These are phyloP conservation scores for Papilio demoleus DNA, from an alignment of 2,888 invertebrate species.

Conservation along the genomic window DNA sequence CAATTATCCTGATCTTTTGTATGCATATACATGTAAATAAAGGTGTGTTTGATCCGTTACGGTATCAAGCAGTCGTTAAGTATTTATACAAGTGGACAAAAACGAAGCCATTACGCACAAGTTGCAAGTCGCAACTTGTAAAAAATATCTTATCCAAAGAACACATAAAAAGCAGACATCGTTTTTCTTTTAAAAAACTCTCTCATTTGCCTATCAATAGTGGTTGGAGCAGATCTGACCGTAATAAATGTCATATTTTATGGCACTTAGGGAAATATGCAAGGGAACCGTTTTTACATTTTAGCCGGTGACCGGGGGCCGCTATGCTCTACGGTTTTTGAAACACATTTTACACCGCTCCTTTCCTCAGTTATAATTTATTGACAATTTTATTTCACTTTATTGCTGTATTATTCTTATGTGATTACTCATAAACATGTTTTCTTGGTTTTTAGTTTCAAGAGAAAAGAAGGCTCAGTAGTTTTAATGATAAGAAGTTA, in stretches of 20 bases:
- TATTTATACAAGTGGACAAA: slow-evolving; percentile 47
- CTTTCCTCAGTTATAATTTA: slow-evolving; percentile 74
- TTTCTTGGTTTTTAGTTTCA: not conserved
- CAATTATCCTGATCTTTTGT: not conserved
- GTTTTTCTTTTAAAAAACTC: slow-evolving; percentile 84
- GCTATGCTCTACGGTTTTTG: slow-evolving; percentile 64
- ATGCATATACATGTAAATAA: not conserved
- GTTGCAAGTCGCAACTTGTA: slow-evolving; percentile 68
- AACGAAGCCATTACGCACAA: slow-evolving; percentile 64
- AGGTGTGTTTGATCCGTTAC: not conserved
- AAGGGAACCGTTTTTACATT: slow-evolving; percentile 83
- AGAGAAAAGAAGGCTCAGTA: not conserved
- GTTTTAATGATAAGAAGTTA: not conserved
- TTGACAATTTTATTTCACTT: slow-evolving; percentile 48
- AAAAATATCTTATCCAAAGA: slow-evolving; percentile 78
- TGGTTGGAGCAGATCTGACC: slow-evolving; percentile 83
- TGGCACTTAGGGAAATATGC: slow-evolving; percentile 82
- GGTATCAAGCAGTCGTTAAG: not conserved
- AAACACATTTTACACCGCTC: slow-evolving; percentile 68
- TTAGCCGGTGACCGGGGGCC: slow-evolving; percentile 75
- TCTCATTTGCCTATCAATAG: slow-evolving; percentile 84
- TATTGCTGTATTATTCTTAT: not conserved
- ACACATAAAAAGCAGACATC: slow-evolving; percentile 84
- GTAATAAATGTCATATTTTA: slow-evolving; percentile 84
- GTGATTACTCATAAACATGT: not conserved